phyloP scores from a whole-genome alignment of 2,888 invertebrate species.

The Hemithea aestivaria region DNA sequence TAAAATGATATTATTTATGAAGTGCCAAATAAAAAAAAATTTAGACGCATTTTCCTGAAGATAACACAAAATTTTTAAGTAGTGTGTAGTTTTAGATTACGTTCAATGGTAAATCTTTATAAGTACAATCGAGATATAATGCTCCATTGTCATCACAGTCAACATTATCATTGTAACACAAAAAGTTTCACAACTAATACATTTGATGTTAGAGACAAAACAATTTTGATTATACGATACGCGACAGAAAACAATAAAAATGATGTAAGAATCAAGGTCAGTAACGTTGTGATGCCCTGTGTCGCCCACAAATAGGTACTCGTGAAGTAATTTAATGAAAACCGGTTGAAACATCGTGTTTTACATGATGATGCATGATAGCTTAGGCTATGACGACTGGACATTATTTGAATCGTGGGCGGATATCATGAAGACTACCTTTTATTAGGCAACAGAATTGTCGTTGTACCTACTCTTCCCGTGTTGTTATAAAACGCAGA shows the following conservation, averaged over 20 bases:
- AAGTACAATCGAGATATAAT: too few relatives aligned
- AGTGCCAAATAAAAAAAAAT: too few relatives aligned
- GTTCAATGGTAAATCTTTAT: too few relatives aligned
- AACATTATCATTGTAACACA: too few relatives aligned
- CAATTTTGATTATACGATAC: conserved; percentile 29
- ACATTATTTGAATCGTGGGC: conserved; percentile 41
- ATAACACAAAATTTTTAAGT: too few relatives aligned
- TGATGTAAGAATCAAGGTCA: conserved; percentile 40
- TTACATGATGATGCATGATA: conserved; percentile 36
- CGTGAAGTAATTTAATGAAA: conserved; percentile 24
- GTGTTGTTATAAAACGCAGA: too few relatives aligned
- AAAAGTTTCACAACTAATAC: not conserved
- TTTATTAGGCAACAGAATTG: too few relatives aligned
- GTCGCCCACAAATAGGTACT: conserved; percentile 39
- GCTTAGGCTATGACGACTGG: conserved; percentile 35
- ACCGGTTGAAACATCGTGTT: conserved; percentile 39
- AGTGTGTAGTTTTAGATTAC: too few relatives aligned
- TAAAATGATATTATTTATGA: too few relatives aligned
- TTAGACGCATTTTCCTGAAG: too few relatives aligned
- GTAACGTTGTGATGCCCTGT: conserved; percentile 31
- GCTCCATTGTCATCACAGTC: too few relatives aligned
- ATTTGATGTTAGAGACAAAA: conserved; percentile 26
- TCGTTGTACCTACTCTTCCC: too few relatives aligned
- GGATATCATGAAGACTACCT: conserved; percentile 30
- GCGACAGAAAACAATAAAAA: conserved; percentile 32